Evolutionary conservation across 2,113 vertebrate genomes (phyloP).

Genomic region (Eptatretus burgeri): DNA sequence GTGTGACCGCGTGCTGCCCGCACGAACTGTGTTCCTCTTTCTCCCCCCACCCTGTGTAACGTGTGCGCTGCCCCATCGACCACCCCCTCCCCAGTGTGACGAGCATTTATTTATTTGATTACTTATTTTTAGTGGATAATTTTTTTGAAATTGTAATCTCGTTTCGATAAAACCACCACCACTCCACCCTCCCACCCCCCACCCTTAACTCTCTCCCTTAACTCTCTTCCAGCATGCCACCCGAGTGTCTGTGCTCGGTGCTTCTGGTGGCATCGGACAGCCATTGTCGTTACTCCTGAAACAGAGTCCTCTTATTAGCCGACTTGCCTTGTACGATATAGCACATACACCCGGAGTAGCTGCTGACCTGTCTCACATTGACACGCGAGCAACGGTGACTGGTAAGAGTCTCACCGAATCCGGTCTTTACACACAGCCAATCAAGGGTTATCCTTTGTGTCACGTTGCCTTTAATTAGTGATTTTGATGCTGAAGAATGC

Average conservation of each 20-base stretch:
- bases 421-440: too few relatives aligned
- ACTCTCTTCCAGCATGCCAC: constrained; percentile 26
- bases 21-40: too few relatives aligned
- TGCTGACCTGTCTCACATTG: constrained; percentile 82
- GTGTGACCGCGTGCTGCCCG: too few relatives aligned
- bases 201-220: background rate
- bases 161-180: background rate
- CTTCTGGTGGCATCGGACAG: constrained; percentile 77
- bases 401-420: constrained; percentile 17
- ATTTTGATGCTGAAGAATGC: too few relatives aligned
- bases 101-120: too few relatives aligned
- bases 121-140: too few relatives aligned
- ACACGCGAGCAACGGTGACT: constrained; percentile 50
- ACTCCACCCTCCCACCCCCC: background rate
- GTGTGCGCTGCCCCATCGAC: too few relatives aligned
- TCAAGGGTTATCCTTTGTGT: too few relatives aligned
- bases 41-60: too few relatives aligned
- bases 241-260: constrained; percentile 65
- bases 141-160: background rate
- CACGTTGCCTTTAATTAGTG: too few relatives aligned
- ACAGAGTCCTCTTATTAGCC: constrained; percentile 70
- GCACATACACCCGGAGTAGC: constrained; percentile 76
- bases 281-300: constrained; percentile 77
- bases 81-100: too few relatives aligned
- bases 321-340: constrained; percentile 57